Evolutionary conservation across 2,888 invertebrate species (phyloP), one percentile per base, ranked within the genome.

Genomic region (Cerceris ruficornis): DNA sequence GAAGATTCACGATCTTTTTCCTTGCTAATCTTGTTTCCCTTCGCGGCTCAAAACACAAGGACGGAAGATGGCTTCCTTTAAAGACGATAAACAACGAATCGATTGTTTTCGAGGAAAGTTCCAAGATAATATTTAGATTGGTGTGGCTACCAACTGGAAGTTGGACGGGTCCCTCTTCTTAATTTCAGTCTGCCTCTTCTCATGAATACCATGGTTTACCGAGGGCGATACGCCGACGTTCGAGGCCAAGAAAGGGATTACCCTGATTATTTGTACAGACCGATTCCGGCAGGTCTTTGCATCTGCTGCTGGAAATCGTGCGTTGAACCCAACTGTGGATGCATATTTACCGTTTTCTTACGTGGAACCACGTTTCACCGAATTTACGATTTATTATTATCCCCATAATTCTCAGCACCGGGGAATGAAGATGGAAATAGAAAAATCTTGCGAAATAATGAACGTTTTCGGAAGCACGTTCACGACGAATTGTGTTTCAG

Each of bases 191-290:
- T 72, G 76, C 71, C 79, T 80, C 77, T 82, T 85, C 83, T 83
- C 79, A 65, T 76, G 81, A 85, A 83, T 80, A 66, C 75, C 43
- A 49, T n/a, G 71, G 80, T 79, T 79, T 77, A 81, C 84, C 57
- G 69, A 58, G 71, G 62, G 55, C 67, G 80, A 75, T 73, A 59
- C 64, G 66, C 80, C 75, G 70, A 65, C 69, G 73, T 39, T 41
- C 2, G 70, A 15, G 67, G 75, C 69, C 55, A 72, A 78, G 85
- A 77, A 86, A 84, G 78, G 75, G 81, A 77, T 82, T 66, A 76
- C 69, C 46, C 59, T 74, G 86, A 84, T 86, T 86, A 86, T 86
- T 86, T 86, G 85, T 86, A 75, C 83, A 86, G 69, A 77, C 75
- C 75, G 80, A 80, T 82, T 80, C 82, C 77, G 75, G 77, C 75